Conservation (phyloP, 2,888 invertebrate genomes). For the Acanthosepion lycidas region DNA sequence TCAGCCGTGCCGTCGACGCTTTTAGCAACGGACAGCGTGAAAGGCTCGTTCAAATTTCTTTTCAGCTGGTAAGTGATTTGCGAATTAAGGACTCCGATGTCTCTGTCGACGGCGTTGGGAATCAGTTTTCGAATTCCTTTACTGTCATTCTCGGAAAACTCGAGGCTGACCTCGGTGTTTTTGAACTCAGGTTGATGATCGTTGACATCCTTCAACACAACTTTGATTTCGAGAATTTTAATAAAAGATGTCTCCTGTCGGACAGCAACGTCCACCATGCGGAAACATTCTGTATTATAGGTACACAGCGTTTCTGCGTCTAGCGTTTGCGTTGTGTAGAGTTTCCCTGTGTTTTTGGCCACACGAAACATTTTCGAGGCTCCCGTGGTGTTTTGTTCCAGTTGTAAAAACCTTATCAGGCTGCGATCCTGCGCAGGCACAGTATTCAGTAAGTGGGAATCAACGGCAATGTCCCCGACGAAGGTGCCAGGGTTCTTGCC, state of each 20-base stretch:
- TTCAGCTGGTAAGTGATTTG: not conserved
- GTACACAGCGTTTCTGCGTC: not conserved
- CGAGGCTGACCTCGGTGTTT: not conserved
- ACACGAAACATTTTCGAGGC: not conserved
- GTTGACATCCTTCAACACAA: not conserved
- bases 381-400: not conserved
- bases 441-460: not conserved
- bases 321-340: not conserved
- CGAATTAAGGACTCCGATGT: slow-evolving; percentile 6
- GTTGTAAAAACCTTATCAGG: not conserved
- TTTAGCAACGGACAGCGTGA: slow-evolving; percentile 48
- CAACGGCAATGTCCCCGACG: not conserved
- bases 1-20: slow-evolving; percentile 54
- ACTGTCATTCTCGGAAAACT: not conserved
- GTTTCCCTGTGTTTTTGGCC: not conserved
- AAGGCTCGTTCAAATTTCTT: not conserved
- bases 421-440: not conserved
- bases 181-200: not conserved
- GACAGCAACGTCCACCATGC: not conserved
- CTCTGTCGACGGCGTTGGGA: not conserved
- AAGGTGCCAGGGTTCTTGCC: not conserved
- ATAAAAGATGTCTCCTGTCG: not conserved
- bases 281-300: not conserved
- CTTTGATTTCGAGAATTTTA: not conserved
- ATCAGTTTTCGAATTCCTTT: not conserved